Base-by-base conservation (phyloP, 2,888 invertebrate species). In the Lottia gigantea region DNA sequence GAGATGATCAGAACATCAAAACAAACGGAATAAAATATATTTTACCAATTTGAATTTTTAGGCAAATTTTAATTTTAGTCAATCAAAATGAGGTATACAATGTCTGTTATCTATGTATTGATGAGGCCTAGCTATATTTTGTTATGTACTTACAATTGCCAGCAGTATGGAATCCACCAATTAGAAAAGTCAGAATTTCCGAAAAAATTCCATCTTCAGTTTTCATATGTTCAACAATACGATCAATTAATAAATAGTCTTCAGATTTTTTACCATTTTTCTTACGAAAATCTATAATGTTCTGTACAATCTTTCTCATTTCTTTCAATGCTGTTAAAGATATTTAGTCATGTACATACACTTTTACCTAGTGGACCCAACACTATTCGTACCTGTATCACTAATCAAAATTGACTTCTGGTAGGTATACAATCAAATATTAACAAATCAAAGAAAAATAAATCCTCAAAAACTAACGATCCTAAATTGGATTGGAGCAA, bases 111-210 rank as follows among this genome's bases (percentile, higher is more conserved):
- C n/a, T n/a, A n/a, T n/a, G n/a, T n/a, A n/a, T n/a, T n/a, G n/a
- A n/a, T 31, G 6, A 40, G 11, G 40, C 8, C 40, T 26, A 19
- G 23, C 4, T 31, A 11, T n/a, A 64, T 26, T 40, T 15, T 31
- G 3, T 25, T 45, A 2, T 40, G 11, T 40, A 80, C 85, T 82
- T 77, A 88, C 88, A 71, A 71, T 84, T 82, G 62, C 82, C 85
- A 31, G 85, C 85, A 4, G 87, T 87, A 72, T 88, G 87, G 71
- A 86, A 86, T 40, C 86, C 86, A 26, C 82, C 86, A 40, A 86
- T 74, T 8, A 84, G 65, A 70, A 78, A 82, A 0, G 83, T 76
- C 11, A 86, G 25, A 4, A 76, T 67, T 66, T 87, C 86, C 69
- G 62, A 31, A 11, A 62, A 19, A 11, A 76, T 66, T 15, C 70